These are phyloP conservation scores for Phrynocephalus versicolor DNA, from an alignment of 2,113 vertebrate genomes.

Conservation along the genomic window DNA sequence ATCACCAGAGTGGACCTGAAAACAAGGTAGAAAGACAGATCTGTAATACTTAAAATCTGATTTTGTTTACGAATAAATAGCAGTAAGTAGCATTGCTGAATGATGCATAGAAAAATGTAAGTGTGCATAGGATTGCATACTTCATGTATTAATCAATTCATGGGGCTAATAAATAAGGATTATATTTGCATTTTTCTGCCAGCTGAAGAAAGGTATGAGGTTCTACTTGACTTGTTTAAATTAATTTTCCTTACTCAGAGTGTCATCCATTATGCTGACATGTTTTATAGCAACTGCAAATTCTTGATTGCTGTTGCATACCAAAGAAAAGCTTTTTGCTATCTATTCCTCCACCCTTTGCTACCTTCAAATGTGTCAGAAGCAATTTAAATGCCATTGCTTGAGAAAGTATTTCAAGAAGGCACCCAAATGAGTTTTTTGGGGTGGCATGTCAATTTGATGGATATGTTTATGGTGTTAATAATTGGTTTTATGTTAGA, in stretches of 20 bases:
- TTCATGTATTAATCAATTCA: slow-evolving; percentile 3
- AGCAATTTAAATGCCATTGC: slow-evolving; percentile 45
- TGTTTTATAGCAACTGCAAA: slow-evolving; percentile 41
- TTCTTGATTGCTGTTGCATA: slow-evolving; percentile 28
- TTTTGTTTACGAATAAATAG: neutral
- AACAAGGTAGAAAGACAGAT: neutral
- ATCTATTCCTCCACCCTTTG: slow-evolving; percentile 36
- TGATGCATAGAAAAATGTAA: neutral
- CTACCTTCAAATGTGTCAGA: slow-evolving; percentile 35
- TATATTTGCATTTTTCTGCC: slow-evolving; percentile 42
- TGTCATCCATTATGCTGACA: slow-evolving; percentile 57
- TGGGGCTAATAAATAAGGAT: slow-evolving; percentile 52
- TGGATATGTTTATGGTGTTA: slow-evolving; percentile 20
- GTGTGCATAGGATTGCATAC: slow-evolving; percentile 1
- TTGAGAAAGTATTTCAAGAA: slow-evolving; percentile 43
- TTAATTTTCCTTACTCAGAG: slow-evolving; percentile 58
- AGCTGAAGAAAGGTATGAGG: slow-evolving; percentile 6
- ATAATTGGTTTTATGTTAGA: slow-evolving; percentile 16
- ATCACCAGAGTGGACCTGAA: neutral
- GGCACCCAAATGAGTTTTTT: slow-evolving; percentile 22
- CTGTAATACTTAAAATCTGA: neutral
- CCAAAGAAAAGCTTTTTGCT: slow-evolving; percentile 16
- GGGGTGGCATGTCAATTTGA: neutral
- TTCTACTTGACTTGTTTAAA: slow-evolving; percentile 64
- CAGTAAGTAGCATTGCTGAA: neutral